These are phyloP conservation scores for Sus scrofa DNA, from an alignment of 2,113 vertebrate species.

Conservation along the genomic window T2T-Sscrofa CM000819.6:74246501-74247000, in stretches of 20 bases:
- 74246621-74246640: not conserved
- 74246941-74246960: not conserved
- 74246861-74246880: not conserved
- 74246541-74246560: not conserved
- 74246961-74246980: not conserved
- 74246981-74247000: not conserved
- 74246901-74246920: conserved; percentile 26
- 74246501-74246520: not conserved
- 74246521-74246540: not conserved
- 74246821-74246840: not conserved
- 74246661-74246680: not conserved
- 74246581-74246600: not conserved
- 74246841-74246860: not conserved
- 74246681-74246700: not conserved
- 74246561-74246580: not conserved
- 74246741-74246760: not conserved
- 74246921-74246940: not conserved
- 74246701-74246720: not conserved
- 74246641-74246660: not conserved
- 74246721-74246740: not conserved
- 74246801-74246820: not conserved
- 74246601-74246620: not conserved
- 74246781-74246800: not conserved
- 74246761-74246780: not conserved
- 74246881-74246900: not conserved